Percentiles rank a stretch among this genome's conserved stretches.
Evolutionary conservation across 2,797 vertebrate species (phyloP).

Genomic region (Manis javanica): DNA sequence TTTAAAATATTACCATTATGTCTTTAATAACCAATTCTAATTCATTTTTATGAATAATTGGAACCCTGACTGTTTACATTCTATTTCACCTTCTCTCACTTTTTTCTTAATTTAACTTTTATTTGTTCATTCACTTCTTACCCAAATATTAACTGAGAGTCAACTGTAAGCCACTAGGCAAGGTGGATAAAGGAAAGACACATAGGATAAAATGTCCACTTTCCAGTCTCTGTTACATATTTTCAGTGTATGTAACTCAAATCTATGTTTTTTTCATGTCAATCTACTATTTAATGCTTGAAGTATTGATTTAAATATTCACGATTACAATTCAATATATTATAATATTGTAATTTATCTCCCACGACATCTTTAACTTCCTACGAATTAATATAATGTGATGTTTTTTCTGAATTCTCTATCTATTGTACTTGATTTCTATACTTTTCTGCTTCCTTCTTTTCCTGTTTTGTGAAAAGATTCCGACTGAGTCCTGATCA

Average conservation of each 20-base stretch:
- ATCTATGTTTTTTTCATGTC: background rate
- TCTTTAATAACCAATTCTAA: conserved; percentile 16
- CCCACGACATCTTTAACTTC: background rate
- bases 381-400: background rate
- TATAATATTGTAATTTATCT: background rate
- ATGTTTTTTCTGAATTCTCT: background rate
- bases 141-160: background rate
- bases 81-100: background rate
- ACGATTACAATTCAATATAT: background rate
- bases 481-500: background rate
- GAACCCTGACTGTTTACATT: background rate
- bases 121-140: conserved; percentile 20
- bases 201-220: background rate
- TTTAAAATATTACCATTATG: conserved; percentile 36
- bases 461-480: background rate
- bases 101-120: conserved; percentile 30
- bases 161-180: background rate
- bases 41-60: conserved; percentile 19
- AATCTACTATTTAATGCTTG: background rate
- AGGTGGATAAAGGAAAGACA: background rate
- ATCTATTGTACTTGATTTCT: background rate
- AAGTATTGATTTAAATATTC: conserved; percentile 4
- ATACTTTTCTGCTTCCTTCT: background rate
- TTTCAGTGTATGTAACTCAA: background rate
- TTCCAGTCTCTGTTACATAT: background rate